A percentile compares a stretch with the other conserved stretches of the same genome.
These are phyloP conservation scores for Nemotelus pantherinus DNA, from an alignment of 2,888 invertebrate genomes.

Conservation along the genomic window DNA sequence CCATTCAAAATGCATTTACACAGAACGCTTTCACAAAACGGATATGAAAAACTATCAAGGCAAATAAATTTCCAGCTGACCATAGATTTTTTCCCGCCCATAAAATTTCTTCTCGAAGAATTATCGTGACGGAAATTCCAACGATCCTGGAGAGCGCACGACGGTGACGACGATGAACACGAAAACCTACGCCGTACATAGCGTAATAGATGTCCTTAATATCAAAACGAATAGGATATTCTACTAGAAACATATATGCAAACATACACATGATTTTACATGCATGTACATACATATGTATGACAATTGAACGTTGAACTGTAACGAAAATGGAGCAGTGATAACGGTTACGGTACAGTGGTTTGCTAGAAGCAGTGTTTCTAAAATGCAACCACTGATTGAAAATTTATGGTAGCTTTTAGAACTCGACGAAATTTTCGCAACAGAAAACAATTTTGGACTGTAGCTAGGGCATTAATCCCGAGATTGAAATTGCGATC, in stretches of 20 bases:
- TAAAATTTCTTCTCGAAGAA: constrained; percentile 21
- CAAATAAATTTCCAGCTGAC: constrained; percentile 22
- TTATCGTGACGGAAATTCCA: constrained; percentile 14
- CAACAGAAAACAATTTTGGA: constrained; percentile 27
- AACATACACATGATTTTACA: not conserved
- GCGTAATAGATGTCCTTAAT: constrained; percentile 21
- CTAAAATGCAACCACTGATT: constrained; percentile 23
- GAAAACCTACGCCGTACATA: not conserved
- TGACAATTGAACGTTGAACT: not conserved
- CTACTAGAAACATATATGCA: not conserved
- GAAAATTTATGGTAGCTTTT: constrained; percentile 36
- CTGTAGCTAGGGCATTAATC: too few relatives aligned
- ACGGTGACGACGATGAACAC: not conserved
- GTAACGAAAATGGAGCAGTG: constrained; percentile 10
- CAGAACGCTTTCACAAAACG: constrained; percentile 7
- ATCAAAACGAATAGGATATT: not conserved
- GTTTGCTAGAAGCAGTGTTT: constrained; percentile 16
- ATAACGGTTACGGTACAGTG: constrained; percentile 15
- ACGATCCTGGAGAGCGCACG: constrained; percentile 1
- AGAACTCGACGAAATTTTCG: constrained; percentile 17
- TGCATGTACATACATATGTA: constrained; percentile 6
- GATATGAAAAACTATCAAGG: constrained; percentile 14
- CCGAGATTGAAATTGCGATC: too few relatives aligned
- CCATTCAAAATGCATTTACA: constrained; percentile 24
- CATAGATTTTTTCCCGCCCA: constrained; percentile 30